Evolutionary conservation across 2,888 invertebrate species (phyloP).

Genomic region (Harpagoxenus sublaevis): DNA sequence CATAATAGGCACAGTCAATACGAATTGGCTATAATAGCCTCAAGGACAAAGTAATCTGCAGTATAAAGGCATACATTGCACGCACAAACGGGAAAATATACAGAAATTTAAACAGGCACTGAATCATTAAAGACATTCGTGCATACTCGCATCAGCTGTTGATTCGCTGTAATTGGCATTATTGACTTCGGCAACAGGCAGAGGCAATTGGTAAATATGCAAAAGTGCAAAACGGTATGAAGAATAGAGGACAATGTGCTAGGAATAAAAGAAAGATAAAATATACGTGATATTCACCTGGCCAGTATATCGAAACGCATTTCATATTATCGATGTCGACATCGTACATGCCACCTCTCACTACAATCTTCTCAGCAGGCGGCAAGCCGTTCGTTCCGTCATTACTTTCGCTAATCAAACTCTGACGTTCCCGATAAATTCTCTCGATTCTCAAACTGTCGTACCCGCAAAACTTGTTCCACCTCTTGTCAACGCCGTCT

Average conservation of each 20-base stretch:
- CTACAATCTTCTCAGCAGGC: constrained; percentile 85
- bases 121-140: constrained; percentile 4
- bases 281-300: constrained; percentile 85
- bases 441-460: constrained; percentile 89
- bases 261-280: not conserved
- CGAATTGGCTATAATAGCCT: constrained; percentile 80
- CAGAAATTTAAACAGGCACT: constrained; percentile 35
- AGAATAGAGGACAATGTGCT: not conserved
- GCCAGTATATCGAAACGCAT: constrained; percentile 90
- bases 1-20: constrained; percentile 73
- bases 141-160: not conserved
- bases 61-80: constrained; percentile 27
- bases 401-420: constrained; percentile 52
- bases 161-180: constrained; percentile 1
- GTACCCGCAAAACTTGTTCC: constrained; percentile 89
- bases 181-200: not conserved
- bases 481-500: constrained; percentile 88
- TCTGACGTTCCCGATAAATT: constrained; percentile 79
- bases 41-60: constrained; percentile 80
- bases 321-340: constrained; percentile 88
- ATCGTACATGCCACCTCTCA: constrained; percentile 89
- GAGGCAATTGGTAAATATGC: not conserved
- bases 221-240: not conserved
- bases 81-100: constrained; percentile 59
- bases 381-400: constrained; percentile 67